Conservation (phyloP, 2,797 vertebrate genomes). For the Platalea minor region DNA sequence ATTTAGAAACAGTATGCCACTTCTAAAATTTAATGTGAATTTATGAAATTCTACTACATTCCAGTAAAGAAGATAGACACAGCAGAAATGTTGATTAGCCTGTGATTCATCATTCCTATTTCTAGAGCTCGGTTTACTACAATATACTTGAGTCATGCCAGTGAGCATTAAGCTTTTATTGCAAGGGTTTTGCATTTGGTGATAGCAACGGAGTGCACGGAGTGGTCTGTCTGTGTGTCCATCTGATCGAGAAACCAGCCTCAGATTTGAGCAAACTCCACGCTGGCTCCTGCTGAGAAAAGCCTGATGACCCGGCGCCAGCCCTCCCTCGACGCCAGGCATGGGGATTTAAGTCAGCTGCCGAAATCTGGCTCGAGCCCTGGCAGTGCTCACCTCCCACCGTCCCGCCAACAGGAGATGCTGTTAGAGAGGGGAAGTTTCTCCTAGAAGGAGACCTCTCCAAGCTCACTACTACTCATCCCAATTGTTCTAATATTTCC, state of each 20-base stretch:
- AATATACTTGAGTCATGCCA: not conserved
- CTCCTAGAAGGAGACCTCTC: not conserved
- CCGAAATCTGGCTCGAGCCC: not conserved
- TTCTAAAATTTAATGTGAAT: not conserved
- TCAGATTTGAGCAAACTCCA: fast-evolving
- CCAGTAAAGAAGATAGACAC: not conserved
- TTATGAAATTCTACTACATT: not conserved
- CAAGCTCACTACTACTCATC: not conserved
- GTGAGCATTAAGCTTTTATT: not conserved
- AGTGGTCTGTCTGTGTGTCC: fast-evolving
- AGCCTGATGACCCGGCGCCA: not conserved
- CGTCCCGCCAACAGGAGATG: not conserved
- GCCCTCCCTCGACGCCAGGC: not conserved
- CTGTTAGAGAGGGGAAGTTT: not conserved
- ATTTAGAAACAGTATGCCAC: not conserved
- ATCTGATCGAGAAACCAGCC: not conserved
- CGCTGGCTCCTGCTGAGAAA: not conserved
- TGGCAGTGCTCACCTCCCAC: not conserved
- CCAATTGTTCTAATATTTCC: not conserved
- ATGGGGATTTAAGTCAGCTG: not conserved
- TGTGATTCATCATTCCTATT: not conserved
- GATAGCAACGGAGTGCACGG: fast-evolving
- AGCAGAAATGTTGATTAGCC: not conserved
- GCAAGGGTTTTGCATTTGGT: not conserved
- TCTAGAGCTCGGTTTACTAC: not conserved